A percentile compares a stretch with the other conserved stretches of the same genome.
Evolutionary conservation across 2,888 invertebrate species (phyloP).

Genomic region (Eupithecia centaureata): DNA sequence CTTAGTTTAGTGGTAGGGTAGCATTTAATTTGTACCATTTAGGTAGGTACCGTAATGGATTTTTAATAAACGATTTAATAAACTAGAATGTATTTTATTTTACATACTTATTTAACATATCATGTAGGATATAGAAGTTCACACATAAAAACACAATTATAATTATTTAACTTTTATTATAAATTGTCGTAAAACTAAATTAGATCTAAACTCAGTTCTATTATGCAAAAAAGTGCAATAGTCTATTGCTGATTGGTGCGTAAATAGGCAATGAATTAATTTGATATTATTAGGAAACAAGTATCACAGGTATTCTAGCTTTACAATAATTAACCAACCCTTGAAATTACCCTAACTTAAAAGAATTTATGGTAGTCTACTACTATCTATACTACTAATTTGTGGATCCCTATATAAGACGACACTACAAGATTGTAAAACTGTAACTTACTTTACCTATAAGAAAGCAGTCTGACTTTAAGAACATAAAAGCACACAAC

Average conservation of each 20-base stretch:
- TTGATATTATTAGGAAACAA: not conserved
- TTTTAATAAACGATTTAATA: slow-evolving; percentile 71
- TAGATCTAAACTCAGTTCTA: not conserved
- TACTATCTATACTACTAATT: not conserved
- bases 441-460: not conserved
- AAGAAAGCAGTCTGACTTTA: not conserved
- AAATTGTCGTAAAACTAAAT: not conserved
- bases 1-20: slow-evolving; percentile 49
- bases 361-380: not conserved
- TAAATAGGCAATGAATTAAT: not conserved
- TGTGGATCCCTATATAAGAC: not conserved
- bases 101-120: not conserved
- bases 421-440: not conserved
- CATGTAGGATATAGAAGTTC: not conserved
- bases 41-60: slow-evolving; percentile 56
- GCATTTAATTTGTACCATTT: slow-evolving; percentile 64
- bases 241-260: not conserved
- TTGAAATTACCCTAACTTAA: not conserved
- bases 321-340: not conserved
- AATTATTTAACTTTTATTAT: not conserved
- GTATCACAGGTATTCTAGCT: slow-evolving; percentile 1
- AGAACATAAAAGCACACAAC: not conserved
- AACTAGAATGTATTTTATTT: slow-evolving; percentile 39
- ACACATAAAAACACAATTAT: not conserved
- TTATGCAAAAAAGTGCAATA: not conserved